Base-by-base conservation (phyloP, 2,888 invertebrate genomes). In the Pammene aurita region DNA sequence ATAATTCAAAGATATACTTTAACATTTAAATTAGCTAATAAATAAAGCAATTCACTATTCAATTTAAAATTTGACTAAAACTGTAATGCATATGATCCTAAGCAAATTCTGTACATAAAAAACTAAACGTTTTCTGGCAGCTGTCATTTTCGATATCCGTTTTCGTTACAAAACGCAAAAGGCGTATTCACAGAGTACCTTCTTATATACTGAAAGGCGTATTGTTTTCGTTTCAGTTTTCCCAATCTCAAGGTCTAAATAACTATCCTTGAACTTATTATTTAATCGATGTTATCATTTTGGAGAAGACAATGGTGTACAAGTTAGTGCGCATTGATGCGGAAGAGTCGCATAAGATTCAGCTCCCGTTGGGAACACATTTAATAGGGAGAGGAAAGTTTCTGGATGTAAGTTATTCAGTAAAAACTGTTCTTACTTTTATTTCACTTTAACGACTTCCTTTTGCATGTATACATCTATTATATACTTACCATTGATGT, bases 371-470 rank as follows among this genome's bases (percentile, higher is more conserved):
- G 5, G 90, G 91, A 16, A 83, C 78, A 67, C 85, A 89, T 78
- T 70, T 83, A 18, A 81, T 92, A 50, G 92, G 92, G 48, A 82
- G 92, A 78, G 87, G 86, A n/a, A 83, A 83, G 67, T 78, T 90
- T 56, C 78, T 89, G 50, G 80, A 85, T 67, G 91, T 91, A 80
- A 86, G 89, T 84, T 67, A n/a, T 13, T 16, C 14, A 4, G 11
- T 16, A 13, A 41, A 18, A 35, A 14, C 10, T 38, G 26, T 26
- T 26, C 26, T 26, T 26, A 26, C 26, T 1, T 26, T 26, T 26
- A 4, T 26, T 26, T 2, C 1, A 4, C 26, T 26, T 26, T 26
- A 26, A 26, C 2, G 26, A 26, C 2, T 26, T 26, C 26, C 26
- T 26, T 26, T 26, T 26, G 26, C 4, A 26, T 26, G 11, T 10